phyloP scores from a whole-genome alignment of 2,113 vertebrate species.

The Centropristis striata region DNA sequence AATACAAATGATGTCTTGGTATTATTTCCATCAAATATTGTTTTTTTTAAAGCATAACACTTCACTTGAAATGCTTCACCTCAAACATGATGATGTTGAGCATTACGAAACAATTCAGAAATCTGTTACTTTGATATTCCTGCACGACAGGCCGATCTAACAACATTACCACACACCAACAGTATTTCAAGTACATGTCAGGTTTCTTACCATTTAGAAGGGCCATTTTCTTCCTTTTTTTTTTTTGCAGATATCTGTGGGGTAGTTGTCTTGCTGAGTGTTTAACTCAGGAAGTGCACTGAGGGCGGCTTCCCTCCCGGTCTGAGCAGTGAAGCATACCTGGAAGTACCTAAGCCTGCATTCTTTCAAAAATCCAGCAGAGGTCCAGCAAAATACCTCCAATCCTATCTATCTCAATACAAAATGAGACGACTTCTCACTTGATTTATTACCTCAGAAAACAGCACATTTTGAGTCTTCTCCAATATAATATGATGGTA shows the following conservation, averaged over 20 bases:
- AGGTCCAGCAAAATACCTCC: too few species aligned
- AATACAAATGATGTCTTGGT: too few species aligned
- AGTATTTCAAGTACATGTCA: background rate
- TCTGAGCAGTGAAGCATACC: too few species aligned
- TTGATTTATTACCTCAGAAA: too few species aligned
- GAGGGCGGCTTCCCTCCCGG: too few species aligned
- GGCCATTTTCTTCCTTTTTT: background rate
- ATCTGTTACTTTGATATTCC: background rate
- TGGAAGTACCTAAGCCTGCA: too few species aligned
- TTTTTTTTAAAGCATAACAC: background rate
- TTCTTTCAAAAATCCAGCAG: too few species aligned
- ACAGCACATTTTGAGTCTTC: too few species aligned
- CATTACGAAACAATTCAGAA: background rate
- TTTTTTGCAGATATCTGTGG: background rate
- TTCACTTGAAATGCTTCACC: background rate
- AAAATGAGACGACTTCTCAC: too few species aligned
- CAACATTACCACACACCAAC: background rate
- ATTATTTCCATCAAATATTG: background rate
- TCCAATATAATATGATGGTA: too few species aligned
- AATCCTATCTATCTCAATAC: too few species aligned
- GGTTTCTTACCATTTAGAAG: background rate
- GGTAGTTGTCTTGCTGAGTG: background rate
- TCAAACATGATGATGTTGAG: background rate
- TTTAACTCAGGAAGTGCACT: too few species aligned
- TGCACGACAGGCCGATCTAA: background rate